Percentiles rank a stretch among this genome's conserved stretches.
phyloP scores from a whole-genome alignment of 2,888 invertebrate genomes.

The Sinodicranocentrus sp. region DNA sequence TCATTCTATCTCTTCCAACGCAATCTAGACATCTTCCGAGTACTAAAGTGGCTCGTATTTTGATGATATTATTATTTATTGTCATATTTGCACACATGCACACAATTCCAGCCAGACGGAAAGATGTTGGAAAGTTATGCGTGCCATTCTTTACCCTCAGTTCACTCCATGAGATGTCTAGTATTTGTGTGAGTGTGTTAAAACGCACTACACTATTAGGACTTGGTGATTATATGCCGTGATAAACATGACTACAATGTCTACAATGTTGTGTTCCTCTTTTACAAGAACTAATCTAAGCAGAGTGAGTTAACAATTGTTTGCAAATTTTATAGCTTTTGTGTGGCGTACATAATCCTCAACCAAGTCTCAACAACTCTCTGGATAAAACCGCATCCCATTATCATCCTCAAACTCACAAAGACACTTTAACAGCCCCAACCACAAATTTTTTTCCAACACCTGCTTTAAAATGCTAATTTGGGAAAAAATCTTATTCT shows the following conservation, averaged over 20 bases:
- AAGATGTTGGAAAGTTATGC: not conserved
- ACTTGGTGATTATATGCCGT: too few relatives aligned
- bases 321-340: not conserved
- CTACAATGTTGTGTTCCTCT: not conserved
- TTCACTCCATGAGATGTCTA: too few relatives aligned
- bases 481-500: too few relatives aligned
- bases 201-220: too few relatives aligned
- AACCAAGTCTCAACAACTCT: not conserved
- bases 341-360: not conserved
- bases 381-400: not conserved
- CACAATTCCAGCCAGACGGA: not conserved
- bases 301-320: not conserved
- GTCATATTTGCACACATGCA: constrained; percentile 6
- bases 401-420: not conserved
- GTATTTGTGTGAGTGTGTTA: too few relatives aligned
- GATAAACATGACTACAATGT: not conserved
- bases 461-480: constrained; percentile 2
- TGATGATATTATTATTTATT: constrained; percentile 29
- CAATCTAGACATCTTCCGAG: not conserved
- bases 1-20: too few relatives aligned
- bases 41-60: not conserved
- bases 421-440: not conserved
- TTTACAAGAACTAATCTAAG: not conserved
- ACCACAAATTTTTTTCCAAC: not conserved
- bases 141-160: not conserved